Base-by-base conservation (phyloP, 2,888 invertebrate genomes). In the Synergus japonicus region DNA sequence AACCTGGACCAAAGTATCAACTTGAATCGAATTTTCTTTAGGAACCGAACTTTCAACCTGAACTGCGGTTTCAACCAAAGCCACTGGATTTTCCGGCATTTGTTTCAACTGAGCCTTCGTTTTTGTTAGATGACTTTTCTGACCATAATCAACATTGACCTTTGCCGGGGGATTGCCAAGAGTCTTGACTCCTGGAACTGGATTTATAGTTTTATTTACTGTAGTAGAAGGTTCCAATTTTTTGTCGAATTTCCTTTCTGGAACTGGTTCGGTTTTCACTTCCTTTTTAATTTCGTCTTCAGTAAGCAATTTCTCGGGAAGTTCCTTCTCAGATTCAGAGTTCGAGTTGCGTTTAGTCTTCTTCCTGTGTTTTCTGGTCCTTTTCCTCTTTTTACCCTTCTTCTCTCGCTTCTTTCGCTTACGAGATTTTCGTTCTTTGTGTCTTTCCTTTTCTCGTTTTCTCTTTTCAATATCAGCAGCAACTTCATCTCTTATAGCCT, bases 401-500 rank as follows among this genome's bases (percentile, higher is more conserved):
- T 82, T 86, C 22, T 86, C 86, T 7, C 84, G 78, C 41, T 87
- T 80, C 76, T 85, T 82, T 29, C 83, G 85, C 49, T 85, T 89
- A 0, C 86, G 87, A 46, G 81, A 88, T 54, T 83, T 88, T 0
- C 85, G 80, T 5, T 86, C 85, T 22, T 84, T 89, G 4, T 86
- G 84, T 37, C 85, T 87, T 8, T 85, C 85, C 60, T 85, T 88
- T 54, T 91, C 90, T n/a, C 85, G 88, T 81, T 88, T 86, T 65
- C 87, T 88, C 13, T 88, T 87, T 76, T 91, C 90, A n/a, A 90
- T 90, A 76, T 92, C 92, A 4, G 91, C 91, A 0, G 89, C 85
- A 0, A 89, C 89, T 77, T 92, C 91, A 49, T 91, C 91, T 15
- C 91, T 86, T 44, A 91, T 90, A 1, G 90, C 89, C 76, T 90